These are phyloP conservation scores for Antheraea yamamai DNA, from an alignment of 2,888 invertebrate genomes.

Conservation along the genomic window DNA sequence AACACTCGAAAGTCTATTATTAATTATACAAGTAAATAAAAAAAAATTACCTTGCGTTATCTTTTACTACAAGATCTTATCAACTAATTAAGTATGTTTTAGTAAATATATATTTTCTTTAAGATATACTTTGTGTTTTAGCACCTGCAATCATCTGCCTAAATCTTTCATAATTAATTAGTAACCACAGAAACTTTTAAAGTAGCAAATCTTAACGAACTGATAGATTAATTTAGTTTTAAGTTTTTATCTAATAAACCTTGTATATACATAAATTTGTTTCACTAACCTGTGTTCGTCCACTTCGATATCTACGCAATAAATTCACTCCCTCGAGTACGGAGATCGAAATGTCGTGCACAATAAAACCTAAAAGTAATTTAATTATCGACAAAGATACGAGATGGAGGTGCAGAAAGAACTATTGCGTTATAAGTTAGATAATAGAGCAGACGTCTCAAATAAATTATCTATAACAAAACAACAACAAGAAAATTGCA, in stretches of 20 bases:
- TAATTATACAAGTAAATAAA: background rate
- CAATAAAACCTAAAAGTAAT: no score
- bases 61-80: background rate
- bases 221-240: conserved; percentile 76
- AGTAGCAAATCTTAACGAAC: conserved; percentile 54
- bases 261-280: conserved; percentile 49
- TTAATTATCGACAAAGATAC: no score
- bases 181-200: conserved; percentile 13
- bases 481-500: no score
- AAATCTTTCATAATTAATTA: background rate
- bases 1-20: conserved; percentile 18
- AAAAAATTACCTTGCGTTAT: background rate
- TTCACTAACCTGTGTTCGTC: conserved; percentile 24
- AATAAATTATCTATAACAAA: no score
- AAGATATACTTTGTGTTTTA: background rate
- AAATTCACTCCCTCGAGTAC: background rate
- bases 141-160: background rate
- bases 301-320: background rate
- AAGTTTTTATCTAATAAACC: conserved; percentile 61
- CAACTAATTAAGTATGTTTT: background rate
- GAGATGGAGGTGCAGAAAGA: no score
- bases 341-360: background rate
- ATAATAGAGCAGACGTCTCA: no score
- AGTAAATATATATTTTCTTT: background rate
- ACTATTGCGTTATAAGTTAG: no score